Evolutionary conservation across 2,113 vertebrate species (phyloP).

Genomic region (Tachycineta bicolor): DNA sequence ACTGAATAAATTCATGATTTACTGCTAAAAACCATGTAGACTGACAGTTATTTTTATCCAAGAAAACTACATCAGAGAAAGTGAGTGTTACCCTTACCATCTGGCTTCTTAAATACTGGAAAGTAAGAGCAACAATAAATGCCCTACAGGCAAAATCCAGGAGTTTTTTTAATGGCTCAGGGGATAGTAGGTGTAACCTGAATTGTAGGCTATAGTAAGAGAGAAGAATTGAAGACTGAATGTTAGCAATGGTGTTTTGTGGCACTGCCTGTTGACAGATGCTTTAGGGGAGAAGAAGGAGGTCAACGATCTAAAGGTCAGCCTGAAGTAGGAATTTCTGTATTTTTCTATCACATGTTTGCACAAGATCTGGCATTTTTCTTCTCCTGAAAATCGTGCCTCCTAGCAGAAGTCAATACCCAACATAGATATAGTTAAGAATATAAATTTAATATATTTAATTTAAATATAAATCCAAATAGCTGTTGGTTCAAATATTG

Average conservation of each 20-base stretch:
- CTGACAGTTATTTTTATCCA: background rate
- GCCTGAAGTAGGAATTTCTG: background rate
- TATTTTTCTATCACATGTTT: background rate
- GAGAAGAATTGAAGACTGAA: background rate
- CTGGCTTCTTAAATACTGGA: background rate
- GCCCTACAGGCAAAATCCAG: background rate
- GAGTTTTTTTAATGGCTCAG: background rate
- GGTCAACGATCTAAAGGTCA: constrained; percentile 1
- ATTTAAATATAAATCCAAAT: background rate
- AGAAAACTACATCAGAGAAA: background rate
- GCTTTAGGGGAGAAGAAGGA: background rate
- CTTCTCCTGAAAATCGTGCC: background rate
- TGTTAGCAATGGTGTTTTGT: background rate
- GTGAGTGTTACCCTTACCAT: background rate
- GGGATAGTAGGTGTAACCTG: background rate
- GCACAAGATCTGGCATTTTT: background rate
- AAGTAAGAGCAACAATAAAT: background rate
- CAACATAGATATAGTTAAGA: background rate
- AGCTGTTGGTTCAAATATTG: background rate
- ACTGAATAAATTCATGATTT: constrained; percentile 34
- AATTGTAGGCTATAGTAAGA: background rate
- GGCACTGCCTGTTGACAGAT: background rate
- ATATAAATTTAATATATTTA: background rate
- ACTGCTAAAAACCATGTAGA: background rate
- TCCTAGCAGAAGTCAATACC: background rate